phyloP scores from a whole-genome alignment of 1,140 invertebrate genomes.

The Cydia strobilella region DNA sequence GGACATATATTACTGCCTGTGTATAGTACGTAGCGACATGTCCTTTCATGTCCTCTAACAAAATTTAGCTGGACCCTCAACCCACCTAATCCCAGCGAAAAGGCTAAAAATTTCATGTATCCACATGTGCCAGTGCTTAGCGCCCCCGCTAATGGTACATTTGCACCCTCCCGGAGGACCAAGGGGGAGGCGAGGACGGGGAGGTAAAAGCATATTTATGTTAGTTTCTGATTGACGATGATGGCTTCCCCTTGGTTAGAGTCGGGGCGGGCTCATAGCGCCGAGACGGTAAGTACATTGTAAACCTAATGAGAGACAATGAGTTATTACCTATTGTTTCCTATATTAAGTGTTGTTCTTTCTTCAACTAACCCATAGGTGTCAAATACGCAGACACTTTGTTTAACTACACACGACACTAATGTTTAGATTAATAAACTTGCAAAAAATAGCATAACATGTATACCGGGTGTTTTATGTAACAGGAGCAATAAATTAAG shows the following conservation, averaged over 20 bases:
- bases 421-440: too few relatives aligned
- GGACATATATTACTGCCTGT: neutral
- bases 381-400: too few relatives aligned
- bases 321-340: too few relatives aligned
- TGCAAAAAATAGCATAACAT: too few relatives aligned
- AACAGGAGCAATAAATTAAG: too few relatives aligned
- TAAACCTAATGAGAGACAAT: too few relatives aligned
- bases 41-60: conserved; percentile 9
- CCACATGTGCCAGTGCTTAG: conserved; percentile 41
- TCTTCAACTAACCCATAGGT: too few relatives aligned
- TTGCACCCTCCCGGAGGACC: conserved; percentile 39
- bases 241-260: conserved; percentile 65
- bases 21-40: too few relatives aligned
- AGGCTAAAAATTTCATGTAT: conserved; percentile 55
- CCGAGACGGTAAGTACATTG: conserved; percentile 38
- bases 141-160: conserved; percentile 37
- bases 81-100: conserved; percentile 8
- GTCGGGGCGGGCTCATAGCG: conserved; percentile 39
- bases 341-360: too few relatives aligned
- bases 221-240: conserved; percentile 74
- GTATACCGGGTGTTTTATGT: too few relatives aligned
- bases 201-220: conserved; percentile 74
- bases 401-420: too few relatives aligned
- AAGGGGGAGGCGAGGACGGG: conserved; percentile 35
- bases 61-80: conserved; percentile 6